Conservation (phyloP, 1,140 invertebrate species). For the Rhagoletis pomonella region DNA sequence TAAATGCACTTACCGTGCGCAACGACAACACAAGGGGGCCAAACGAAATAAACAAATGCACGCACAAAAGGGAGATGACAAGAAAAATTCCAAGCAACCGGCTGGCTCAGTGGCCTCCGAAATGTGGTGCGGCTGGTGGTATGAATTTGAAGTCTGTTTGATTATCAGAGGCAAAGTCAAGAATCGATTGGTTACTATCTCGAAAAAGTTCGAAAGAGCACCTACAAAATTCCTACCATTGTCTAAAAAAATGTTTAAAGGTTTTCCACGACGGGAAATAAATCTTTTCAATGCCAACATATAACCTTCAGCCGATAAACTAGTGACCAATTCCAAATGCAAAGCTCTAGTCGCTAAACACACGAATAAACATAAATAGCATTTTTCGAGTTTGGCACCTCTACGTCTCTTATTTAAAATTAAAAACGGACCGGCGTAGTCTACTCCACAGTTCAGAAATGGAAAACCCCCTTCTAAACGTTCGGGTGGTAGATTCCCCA, state of each 20-base stretch:
- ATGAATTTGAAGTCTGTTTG: too few relatives aligned
- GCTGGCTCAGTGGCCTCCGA: too few relatives aligned
- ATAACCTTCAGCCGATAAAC: neutral
- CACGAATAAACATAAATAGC: neutral
- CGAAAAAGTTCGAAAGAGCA: slow-evolving; percentile 27
- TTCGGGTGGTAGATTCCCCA: too few relatives aligned
- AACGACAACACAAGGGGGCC: too few relatives aligned
- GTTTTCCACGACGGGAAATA: slow-evolving; percentile 58
- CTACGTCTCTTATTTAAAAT: neutral
- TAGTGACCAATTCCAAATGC: slow-evolving; percentile 4
- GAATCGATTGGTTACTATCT: too few relatives aligned
- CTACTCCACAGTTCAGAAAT: neutral
- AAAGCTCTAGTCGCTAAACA: slow-evolving; percentile 34
- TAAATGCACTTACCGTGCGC: too few relatives aligned
- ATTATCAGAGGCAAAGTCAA: too few relatives aligned
- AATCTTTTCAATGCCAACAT: slow-evolving; percentile 66
- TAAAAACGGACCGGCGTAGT: neutral
- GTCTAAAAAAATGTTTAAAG: slow-evolving; percentile 60
- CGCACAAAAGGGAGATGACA: too few relatives aligned
- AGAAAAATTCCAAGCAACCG: too few relatives aligned
- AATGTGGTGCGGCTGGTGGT: too few relatives aligned
- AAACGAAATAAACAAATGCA: too few relatives aligned
- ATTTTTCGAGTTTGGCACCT: slow-evolving; percentile 53
- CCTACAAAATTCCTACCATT: slow-evolving; percentile 70
- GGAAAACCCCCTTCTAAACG: too few relatives aligned